Base-by-base conservation (phyloP, 2,888 invertebrate species). In the Halictus quadricinctus region DNA sequence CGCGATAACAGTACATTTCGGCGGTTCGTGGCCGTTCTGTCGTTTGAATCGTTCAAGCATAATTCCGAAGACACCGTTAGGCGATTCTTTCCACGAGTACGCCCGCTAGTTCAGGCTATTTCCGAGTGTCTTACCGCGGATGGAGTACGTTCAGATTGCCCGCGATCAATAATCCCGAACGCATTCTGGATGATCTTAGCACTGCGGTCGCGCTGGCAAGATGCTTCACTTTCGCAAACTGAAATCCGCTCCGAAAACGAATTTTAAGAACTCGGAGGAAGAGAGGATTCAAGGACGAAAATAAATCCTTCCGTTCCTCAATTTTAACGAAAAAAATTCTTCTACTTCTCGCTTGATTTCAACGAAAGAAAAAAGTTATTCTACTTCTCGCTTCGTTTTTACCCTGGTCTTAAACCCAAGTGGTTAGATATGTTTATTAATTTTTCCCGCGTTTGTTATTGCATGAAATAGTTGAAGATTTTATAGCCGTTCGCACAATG, bases 1-100 rank as follows among this genome's bases (percentile, higher is more conserved):
- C 41, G 41, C 58, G 82, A 15, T 75, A 80, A 83, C 86, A 82
- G 76, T 79, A 74, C 58, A 83, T 80, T 86, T 86, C 72, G 69
- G 74, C 36, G 50, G 76, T 69, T 77, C 81, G 75, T 76, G 81
- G n/a, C n/a, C 58, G 21, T 50, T 60, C 48, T 72, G 72, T 74
- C 60, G 36, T 54, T 54, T 8, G 36, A 66, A 21, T 10, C 36
- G 66, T 36, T 66, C 64, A 7, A 13, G 5, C 18, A 60, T 21
- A 18, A 76, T 69, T 76, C 12, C 48, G 13, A 36, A 15, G 43
- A 46, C 72, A 86, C 85, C 85, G 85, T 86, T 86, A 86, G 21
- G 10, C n/a, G 66, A 54, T 25, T 54, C 41, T 60, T 76, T 29
- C 54, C 21, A 15, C 25, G 21, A 0, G n/a, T 13, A 58, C 58